Evolutionary conservation across 2,113 vertebrate species (phyloP).

Genomic region (Grammomys dolichurus): DNA sequence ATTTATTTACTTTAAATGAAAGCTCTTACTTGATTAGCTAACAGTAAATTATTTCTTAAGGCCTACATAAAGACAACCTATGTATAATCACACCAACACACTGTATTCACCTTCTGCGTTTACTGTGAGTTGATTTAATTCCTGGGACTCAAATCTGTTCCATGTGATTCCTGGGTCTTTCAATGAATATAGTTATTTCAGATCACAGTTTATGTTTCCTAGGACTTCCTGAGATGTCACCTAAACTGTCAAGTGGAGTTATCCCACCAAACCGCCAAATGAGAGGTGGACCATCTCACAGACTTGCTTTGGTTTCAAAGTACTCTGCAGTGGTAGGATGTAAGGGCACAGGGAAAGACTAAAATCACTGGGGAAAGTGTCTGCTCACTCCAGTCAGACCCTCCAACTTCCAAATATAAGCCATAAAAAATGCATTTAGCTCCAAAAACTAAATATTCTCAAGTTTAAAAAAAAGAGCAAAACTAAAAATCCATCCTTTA

Average conservation of each 20-base stretch:
- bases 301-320: background rate
- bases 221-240: background rate
- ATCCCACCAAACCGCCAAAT: background rate
- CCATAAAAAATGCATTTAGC: constrained; percentile 1
- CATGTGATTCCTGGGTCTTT: background rate
- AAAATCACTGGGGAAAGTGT: background rate
- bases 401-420: constrained; percentile 13
- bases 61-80: background rate
- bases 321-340: background rate
- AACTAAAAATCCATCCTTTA: background rate
- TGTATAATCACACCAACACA: background rate
- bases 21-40: constrained; percentile 4
- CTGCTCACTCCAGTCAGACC: background rate
- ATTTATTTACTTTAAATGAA: background rate
- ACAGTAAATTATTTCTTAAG: constrained; percentile 25
- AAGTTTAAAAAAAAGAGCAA: background rate
- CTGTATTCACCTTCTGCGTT: constrained; percentile 23
- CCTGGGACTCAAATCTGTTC: background rate
- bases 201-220: background rate
- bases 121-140: background rate
- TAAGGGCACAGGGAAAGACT: constrained; percentile 8
- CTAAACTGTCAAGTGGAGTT: background rate
- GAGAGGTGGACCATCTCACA: background rate
- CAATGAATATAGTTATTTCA: constrained; percentile 6
- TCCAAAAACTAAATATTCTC: constrained; percentile 41